Evolutionary conservation across 2,113 vertebrate species (phyloP), one percentile per base, ranked within the genome.

Genomic region (Pagrus major): DNA sequence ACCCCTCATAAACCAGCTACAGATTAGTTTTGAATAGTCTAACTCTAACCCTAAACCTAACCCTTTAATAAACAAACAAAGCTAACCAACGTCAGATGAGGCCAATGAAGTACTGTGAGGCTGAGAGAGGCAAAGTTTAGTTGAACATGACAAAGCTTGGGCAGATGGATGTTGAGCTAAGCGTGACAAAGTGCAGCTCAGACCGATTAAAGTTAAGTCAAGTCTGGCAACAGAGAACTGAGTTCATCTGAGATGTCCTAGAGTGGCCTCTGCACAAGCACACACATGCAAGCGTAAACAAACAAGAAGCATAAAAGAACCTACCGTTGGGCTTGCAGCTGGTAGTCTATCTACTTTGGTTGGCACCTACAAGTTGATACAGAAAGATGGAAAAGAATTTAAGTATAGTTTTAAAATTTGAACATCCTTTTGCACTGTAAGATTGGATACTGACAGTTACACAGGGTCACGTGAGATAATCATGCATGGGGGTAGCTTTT

Each of bases 301-400:
- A 76, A 70, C 60, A 78, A 71, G 10, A 58, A 6, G 18, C 8
- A 71, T 27, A 56, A 59, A n/a, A 76, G 14, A 65, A 87, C 87
- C 11, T 86, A 93, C 92, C 55, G 20, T 71, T 20, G 90, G 76
- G 69, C 63, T 86, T 21, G 76, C 47, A 33, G 82, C 27, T 56
- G 82, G 85, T 31, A 77, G 64, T 4, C 78, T 76, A 47, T 91
- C 89, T n/a, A 86, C 64, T 83, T 90, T 92, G 46, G 73, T 31
- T 61, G 83, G 42, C 21, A 84, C 63, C 92, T 92, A 67, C 4
- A 85, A 41, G 15, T 63, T 6, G 64, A 29, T 10, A 68, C 8
- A 83, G 47, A 60, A 58, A 64, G 3, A 76, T 15, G 61, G 6
- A 65, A 46, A 31, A 33, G 14, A 71, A 52, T 27, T 47, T 9